These are phyloP conservation scores for zebrafish (Danio rerio) DNA, from an alignment of 2,113 vertebrate species.

Conservation along the genomic window GRCz12tu NC_133181.1:48083501-48084000, in stretches of 20 bases:
- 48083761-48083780: not conserved
- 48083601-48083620: too few relatives aligned
- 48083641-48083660: too few relatives aligned
- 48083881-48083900: not conserved
- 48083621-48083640: not conserved
- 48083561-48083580: too few relatives aligned
- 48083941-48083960: slow-evolving; percentile 1
- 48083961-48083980: not conserved
- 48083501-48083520: too few relatives aligned
- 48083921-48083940: not conserved
- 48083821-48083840: not conserved
- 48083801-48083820: not conserved
- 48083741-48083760: slow-evolving; percentile 1
- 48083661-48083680: not conserved
- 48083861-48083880: not conserved
- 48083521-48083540: too few relatives aligned
- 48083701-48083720: not conserved
- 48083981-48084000: not conserved
- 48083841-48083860: not conserved
- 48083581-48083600: too few relatives aligned
- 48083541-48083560: too few relatives aligned
- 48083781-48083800: not conserved
- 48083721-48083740: too few relatives aligned
- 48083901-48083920: not conserved
- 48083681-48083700: not conserved